phyloP scores from a whole-genome alignment of 2,888 invertebrate species.

The Galerucella nymphaeae region DNA sequence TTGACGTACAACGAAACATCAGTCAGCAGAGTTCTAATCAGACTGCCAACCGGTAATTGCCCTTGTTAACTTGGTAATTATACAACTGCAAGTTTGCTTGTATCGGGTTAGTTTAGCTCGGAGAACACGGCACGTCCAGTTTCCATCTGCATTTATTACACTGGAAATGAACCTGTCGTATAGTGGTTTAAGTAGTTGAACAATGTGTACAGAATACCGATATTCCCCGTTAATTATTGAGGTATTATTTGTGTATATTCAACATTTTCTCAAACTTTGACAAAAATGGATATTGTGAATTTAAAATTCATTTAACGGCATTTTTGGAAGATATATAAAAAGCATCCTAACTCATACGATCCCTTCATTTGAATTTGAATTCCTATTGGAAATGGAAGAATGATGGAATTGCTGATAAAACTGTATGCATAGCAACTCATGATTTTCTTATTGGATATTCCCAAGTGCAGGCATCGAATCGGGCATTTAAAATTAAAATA shows the following conservation, averaged over 20 bases:
- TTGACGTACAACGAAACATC: conserved; percentile 56
- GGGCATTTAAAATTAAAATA: conserved; percentile 44
- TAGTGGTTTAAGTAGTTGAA: background rate
- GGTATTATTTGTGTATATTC: no score
- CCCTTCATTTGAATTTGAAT: conserved; percentile 32
- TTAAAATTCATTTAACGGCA: background rate
- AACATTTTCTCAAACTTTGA: no score
- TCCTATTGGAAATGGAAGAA: conserved; percentile 29
- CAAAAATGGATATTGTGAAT: background rate
- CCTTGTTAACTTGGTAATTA: conserved; percentile 57
- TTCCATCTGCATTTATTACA: conserved; percentile 48
- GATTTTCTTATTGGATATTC: conserved; percentile 38
- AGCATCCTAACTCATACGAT: conserved; percentile 27
- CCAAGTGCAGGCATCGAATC: conserved; percentile 25
- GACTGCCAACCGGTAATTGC: conserved; percentile 60
- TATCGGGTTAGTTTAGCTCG: conserved; percentile 57
- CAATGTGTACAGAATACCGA: background rate
- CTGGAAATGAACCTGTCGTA: background rate
- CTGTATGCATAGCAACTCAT: conserved; percentile 39
- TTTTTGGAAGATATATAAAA: conserved; percentile 6
- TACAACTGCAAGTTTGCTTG: conserved; percentile 61
- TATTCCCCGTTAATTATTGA: background rate
- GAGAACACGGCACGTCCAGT: conserved; percentile 53
- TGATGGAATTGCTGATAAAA: conserved; percentile 34
- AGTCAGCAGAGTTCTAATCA: conserved; percentile 58